Conservation (phyloP, 37 sponge, comb jelly and placozoan genomes). For the Oscarella lobularis region DNA sequence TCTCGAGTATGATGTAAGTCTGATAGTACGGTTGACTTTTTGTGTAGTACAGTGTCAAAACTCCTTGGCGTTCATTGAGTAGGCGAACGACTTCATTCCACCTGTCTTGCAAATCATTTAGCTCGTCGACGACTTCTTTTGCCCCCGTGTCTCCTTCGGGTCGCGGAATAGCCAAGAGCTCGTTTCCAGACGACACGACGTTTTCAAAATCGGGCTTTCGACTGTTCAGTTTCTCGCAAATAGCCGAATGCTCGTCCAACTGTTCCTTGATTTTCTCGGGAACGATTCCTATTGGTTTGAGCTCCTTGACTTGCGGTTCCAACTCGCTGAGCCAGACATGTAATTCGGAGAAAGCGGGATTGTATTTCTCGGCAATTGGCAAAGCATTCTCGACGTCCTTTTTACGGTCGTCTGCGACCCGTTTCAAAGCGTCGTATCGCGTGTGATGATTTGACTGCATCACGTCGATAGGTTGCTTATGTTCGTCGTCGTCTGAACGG, state of each 20-base stretch:
- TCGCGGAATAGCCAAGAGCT: not conserved
- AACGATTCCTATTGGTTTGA: not conserved
- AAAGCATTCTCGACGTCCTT: not conserved
- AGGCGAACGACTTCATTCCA: not conserved
- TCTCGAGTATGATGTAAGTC: too few relatives aligned
- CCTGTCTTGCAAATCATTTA: not conserved
- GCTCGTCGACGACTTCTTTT: not conserved
- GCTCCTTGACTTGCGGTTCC: not conserved
- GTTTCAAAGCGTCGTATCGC: not conserved
- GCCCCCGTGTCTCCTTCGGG: not conserved
- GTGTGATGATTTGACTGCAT: not conserved
- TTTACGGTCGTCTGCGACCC: not conserved
- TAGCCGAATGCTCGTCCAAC: conserved; percentile 5
- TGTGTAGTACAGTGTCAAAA: not conserved
- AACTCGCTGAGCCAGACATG: not conserved
- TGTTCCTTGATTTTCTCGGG: conserved; percentile 8
- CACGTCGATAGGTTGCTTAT: not conserved
- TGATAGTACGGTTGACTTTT: too few relatives aligned
- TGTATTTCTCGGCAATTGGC: not conserved
- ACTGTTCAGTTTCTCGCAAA: not conserved
- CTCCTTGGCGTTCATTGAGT: not conserved
- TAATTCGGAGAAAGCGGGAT: not conserved
- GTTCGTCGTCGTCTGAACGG: not conserved
- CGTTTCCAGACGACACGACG: not conserved
- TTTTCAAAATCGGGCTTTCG: not conserved